These are phyloP conservation scores for Trissoscelio sp. DNA, from an alignment of 2,888 invertebrate species.

Conservation along the genomic window DNA sequence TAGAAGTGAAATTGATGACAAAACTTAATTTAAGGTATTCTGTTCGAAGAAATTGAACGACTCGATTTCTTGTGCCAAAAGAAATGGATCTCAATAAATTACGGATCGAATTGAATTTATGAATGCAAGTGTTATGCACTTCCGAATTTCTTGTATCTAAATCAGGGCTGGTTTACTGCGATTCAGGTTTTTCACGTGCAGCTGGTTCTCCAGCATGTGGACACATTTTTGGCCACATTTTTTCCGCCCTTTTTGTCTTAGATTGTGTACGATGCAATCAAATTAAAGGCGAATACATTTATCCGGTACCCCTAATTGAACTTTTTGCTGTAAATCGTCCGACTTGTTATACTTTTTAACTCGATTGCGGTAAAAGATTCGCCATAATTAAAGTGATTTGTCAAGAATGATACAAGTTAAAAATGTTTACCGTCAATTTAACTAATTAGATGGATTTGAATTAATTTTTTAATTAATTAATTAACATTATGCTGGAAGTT, in stretches of 20 bases:
- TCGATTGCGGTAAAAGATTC: neutral
- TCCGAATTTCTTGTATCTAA: conserved; percentile 48
- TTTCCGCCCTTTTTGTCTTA: conserved; percentile 16
- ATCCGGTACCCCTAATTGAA: conserved; percentile 20
- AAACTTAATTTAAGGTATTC: conserved; percentile 21
- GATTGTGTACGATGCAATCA: conserved; percentile 37
- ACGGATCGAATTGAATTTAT: conserved; percentile 20
- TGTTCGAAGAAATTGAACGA: conserved; percentile 3
- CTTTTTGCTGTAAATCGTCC: conserved; percentile 22
- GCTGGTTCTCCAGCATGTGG: conserved; percentile 42
- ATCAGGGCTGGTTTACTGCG: conserved; percentile 26
- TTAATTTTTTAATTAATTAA: too few species aligned
- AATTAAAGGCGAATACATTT: conserved; percentile 37
- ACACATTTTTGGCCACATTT: conserved; percentile 32
- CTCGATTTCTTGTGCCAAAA: neutral
- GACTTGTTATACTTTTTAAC: neutral
- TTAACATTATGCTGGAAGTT: too few species aligned
- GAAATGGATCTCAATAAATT: conserved; percentile 23
- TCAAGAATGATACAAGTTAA: too few species aligned
- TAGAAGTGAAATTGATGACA: conserved; percentile 37
- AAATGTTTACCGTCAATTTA: too few species aligned
- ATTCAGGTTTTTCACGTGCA: conserved; percentile 44
- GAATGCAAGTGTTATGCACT: conserved; percentile 3
- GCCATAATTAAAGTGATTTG: neutral
- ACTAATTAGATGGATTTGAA: too few species aligned